Conservation (phyloP, 1,140 invertebrate genomes). For the Drosophila nasuta region DNA sequence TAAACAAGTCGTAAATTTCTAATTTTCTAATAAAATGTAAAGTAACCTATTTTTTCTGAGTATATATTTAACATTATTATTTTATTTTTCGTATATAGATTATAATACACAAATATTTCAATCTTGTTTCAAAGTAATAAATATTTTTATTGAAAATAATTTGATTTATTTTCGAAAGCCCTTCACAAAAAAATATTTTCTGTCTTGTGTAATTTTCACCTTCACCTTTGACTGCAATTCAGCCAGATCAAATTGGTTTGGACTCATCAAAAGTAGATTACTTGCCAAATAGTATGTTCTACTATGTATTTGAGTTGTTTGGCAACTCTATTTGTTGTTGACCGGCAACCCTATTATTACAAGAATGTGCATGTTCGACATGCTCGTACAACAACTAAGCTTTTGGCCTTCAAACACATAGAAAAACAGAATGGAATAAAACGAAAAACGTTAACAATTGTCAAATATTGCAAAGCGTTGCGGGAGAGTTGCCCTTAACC, state of each 20-base stretch:
- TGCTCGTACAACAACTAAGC: constrained; percentile 10
- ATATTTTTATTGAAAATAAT: no score
- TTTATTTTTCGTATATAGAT: no score
- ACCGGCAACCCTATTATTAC: constrained; percentile 30
- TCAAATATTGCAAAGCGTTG: constrained; percentile 27
- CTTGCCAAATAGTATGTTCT: constrained; percentile 4
- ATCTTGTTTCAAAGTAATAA: no score
- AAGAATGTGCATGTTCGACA: constrained; percentile 46
- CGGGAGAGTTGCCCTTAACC: constrained; percentile 57
- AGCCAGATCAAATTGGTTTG: not conserved
- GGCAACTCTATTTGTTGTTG: constrained; percentile 5
- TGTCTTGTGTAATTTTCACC: not conserved
- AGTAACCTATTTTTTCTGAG: no score
- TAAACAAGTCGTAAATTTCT: no score
- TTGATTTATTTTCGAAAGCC: no score
- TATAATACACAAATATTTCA: no score
- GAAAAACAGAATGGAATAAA: not conserved
- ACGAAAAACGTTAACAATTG: constrained; percentile 25
- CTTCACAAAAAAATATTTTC: not conserved
- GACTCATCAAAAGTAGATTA: constrained; percentile 12
- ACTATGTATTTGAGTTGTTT: constrained; percentile 2
- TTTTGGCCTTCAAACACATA: not conserved
- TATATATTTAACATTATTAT: no score
- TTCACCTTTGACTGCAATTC: not conserved
- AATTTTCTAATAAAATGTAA: no score